Evolutionary conservation across 2,888 invertebrate genomes (phyloP).

Genomic region (Mythimna vitellina): DNA sequence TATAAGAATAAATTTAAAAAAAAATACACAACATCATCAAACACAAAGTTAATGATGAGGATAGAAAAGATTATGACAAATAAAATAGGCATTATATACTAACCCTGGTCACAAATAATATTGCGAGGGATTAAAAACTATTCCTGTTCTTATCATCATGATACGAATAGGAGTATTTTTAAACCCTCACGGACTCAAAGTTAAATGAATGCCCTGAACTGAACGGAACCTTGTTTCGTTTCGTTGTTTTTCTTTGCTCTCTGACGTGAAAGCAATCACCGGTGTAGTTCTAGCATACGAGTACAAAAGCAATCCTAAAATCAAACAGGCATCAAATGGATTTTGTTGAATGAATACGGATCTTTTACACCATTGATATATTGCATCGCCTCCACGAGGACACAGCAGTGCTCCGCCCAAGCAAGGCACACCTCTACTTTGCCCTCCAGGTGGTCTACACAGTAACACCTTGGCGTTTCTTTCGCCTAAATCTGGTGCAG

Average conservation of each 20-base stretch:
- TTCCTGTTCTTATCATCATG: neutral
- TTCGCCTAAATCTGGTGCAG: too few species aligned
- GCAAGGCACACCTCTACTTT: too few species aligned
- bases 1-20: neutral
- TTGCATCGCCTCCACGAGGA: too few species aligned
- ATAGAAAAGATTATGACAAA: neutral
- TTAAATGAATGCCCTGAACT: conserved; percentile 19
- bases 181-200: conserved; percentile 11
- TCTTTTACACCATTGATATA: neutral
- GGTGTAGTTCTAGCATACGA: conserved; percentile 1
- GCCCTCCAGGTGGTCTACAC: too few species aligned
- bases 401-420: too few species aligned
- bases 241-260: conserved; percentile 23
- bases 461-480: too few species aligned
- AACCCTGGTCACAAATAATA: neutral
- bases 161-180: neutral
- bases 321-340: conserved; percentile 2
- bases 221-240: conserved; percentile 3
- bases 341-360: neutral
- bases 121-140: too few species aligned
- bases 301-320: conserved; percentile 7
- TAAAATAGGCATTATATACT: neutral
- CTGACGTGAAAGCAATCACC: conserved; percentile 11
- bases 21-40: neutral
- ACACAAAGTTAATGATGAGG: neutral